phyloP scores from a whole-genome alignment of 35 echinoderm and acorn worm genomes.

The Heliocidaris erythrogramma region DNA sequence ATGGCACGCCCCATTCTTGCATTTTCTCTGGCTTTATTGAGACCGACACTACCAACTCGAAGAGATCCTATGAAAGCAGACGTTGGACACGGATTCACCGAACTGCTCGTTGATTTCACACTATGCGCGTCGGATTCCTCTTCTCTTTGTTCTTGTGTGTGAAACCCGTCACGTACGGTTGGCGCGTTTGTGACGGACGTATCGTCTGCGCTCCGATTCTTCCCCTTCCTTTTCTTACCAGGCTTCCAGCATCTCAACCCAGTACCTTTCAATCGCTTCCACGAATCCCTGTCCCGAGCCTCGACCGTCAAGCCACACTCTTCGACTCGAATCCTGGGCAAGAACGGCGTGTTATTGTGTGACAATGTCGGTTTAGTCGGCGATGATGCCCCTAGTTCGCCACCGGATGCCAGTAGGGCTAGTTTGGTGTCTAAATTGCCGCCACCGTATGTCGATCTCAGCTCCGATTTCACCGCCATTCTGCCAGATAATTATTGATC shows the following conservation, averaged over 20 bases:
- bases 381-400: background rate
- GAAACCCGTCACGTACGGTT: constrained; percentile 18
- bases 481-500: background rate
- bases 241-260: constrained; percentile 12
- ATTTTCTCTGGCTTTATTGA: background rate
- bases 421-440: background rate
- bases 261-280: background rate
- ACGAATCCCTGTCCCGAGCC: constrained; percentile 2
- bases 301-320: constrained; percentile 69
- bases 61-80: constrained; percentile 25
- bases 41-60: background rate
- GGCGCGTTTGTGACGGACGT: background rate
- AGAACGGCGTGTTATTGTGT: background rate
- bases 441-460: background rate
- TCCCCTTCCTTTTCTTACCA: constrained; percentile 19
- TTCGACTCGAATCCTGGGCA: constrained; percentile 65
- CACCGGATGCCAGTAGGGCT: background rate
- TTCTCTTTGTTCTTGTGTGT: constrained; percentile 3
- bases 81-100: background rate
- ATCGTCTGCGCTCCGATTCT: background rate
- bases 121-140: background rate
- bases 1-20: background rate
- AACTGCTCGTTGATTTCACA: background rate
- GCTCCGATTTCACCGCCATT: constrained; percentile 10
- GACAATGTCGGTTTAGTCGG: background rate